Percentiles rank a stretch among this genome's conserved stretches.
phyloP scores from a whole-genome alignment of 1,140 invertebrate species.

The Doryteuthis pealeii region DNA sequence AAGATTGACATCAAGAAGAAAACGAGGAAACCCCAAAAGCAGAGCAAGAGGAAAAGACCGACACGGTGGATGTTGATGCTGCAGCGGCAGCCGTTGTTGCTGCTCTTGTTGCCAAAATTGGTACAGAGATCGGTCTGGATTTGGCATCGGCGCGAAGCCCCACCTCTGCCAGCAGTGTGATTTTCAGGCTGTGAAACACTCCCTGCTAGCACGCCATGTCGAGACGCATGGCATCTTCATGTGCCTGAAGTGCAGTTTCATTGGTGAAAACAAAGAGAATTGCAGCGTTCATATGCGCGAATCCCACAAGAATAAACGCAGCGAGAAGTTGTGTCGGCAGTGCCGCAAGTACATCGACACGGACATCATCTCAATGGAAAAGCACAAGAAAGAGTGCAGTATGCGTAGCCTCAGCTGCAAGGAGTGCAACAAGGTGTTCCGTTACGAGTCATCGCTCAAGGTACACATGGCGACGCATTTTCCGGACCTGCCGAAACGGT shows the following conservation, averaged over 20 bases:
- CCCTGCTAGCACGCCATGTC: conserved; percentile 41
- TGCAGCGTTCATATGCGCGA: conserved; percentile 38
- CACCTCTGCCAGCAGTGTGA: conserved; percentile 39
- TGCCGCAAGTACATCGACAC: conserved; percentile 48
- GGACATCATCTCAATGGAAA: conserved; percentile 40
- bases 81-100: neutral
- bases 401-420: conserved; percentile 44
- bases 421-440: conserved; percentile 52
- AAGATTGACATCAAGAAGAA: too few relatives aligned
- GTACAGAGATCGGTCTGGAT: neutral
- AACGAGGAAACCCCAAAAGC: too few relatives aligned
- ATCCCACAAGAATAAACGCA: conserved; percentile 39
- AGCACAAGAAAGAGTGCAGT: conserved; percentile 46
- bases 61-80: neutral
- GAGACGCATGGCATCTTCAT: conserved; percentile 43
- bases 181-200: conserved; percentile 40
- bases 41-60: too few relatives aligned
- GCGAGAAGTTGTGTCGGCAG: conserved; percentile 48
- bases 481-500: conserved; percentile 40
- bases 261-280: conserved; percentile 34
- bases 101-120: conserved; percentile 7
- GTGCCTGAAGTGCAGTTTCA: conserved; percentile 46
- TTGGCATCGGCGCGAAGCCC: neutral
- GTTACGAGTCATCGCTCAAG: conserved; percentile 49
- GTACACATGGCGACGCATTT: conserved; percentile 41